Evolutionary conservation across 2,113 vertebrate species (phyloP).

Genomic region (Lophochroa leadbeateri): DNA sequence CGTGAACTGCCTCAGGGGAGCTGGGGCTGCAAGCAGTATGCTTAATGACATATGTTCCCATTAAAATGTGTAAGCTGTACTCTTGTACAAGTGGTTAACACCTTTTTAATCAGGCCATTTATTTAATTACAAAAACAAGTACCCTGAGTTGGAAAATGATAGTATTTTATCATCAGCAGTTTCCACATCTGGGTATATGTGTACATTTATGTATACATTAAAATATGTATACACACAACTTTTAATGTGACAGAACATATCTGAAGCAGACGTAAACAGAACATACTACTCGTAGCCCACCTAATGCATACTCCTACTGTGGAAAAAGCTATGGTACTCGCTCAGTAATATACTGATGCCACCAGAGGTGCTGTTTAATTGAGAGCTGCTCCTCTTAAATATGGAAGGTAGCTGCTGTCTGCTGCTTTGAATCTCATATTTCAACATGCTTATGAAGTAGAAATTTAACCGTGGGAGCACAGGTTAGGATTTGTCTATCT

Average conservation of each 20-base stretch:
- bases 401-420: not conserved
- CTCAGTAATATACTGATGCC: not conserved
- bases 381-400: not conserved
- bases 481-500: not conserved
- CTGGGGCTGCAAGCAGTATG: not conserved
- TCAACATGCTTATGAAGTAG: not conserved
- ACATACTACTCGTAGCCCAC: not conserved
- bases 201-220: not conserved
- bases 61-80: slow-evolving; percentile 30
- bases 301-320: rapidly evolving
- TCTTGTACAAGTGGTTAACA: slow-evolving; percentile 12
- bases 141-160: not conserved
- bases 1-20: not conserved
- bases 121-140: slow-evolving; percentile 8
- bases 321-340: not conserved
- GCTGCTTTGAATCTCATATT: not conserved
- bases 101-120: slow-evolving; percentile 36
- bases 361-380: not conserved
- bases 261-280: not conserved
- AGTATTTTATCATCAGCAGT: not conserved
- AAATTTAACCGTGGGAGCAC: not conserved
- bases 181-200: not conserved
- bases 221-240: not conserved
- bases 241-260: not conserved
- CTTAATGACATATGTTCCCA: slow-evolving; percentile 25